These are phyloP conservation scores for Leptopilina myrica DNA, from an alignment of 2,888 invertebrate genomes.

Conservation along the genomic window DNA sequence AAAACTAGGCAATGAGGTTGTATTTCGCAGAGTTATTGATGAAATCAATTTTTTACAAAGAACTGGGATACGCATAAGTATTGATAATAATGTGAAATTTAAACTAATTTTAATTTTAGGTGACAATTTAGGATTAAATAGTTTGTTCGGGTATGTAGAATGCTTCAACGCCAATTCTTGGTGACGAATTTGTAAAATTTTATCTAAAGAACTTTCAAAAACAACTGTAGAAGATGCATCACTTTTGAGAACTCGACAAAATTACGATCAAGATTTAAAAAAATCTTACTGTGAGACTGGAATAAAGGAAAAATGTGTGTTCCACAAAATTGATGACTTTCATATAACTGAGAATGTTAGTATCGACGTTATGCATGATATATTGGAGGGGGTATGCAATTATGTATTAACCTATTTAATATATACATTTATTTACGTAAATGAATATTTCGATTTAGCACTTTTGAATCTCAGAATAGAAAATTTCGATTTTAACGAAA, in stretches of 20 bases:
- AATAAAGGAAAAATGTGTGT: slow-evolving; percentile 30
- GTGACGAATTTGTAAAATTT: slow-evolving; percentile 35
- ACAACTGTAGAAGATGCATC: not conserved
- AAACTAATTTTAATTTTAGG: slow-evolving; percentile 43
- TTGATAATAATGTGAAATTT: slow-evolving; percentile 42
- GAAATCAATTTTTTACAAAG: slow-evolving; percentile 45
- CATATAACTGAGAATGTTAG: slow-evolving; percentile 41
- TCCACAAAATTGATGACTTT: slow-evolving; percentile 33
- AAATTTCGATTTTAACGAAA: too few relatives aligned
- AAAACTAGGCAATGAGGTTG: slow-evolving; percentile 43
- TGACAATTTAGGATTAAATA: not conserved
- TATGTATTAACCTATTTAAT: slow-evolving; percentile 44
- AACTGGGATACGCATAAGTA: slow-evolving; percentile 39
- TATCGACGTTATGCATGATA: slow-evolving; percentile 45
- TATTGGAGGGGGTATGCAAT: slow-evolving; percentile 52
- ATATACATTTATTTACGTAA: too few relatives aligned
- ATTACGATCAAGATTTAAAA: slow-evolving; percentile 21
- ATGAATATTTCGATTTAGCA: too few relatives aligned
- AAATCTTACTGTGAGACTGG: slow-evolving; percentile 7
- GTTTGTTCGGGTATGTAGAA: slow-evolving; percentile 41
- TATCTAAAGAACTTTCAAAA: not conserved
- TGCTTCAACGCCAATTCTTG: slow-evolving; percentile 28
- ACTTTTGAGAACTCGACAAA: slow-evolving; percentile 19
- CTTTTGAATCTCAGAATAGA: too few relatives aligned
- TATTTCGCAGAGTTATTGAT: slow-evolving; percentile 43